A percentile compares a stretch with the other conserved stretches of the same genome.
Evolutionary conservation across 2,888 invertebrate species (phyloP).

Genomic region (Xestia c-nigrum): DNA sequence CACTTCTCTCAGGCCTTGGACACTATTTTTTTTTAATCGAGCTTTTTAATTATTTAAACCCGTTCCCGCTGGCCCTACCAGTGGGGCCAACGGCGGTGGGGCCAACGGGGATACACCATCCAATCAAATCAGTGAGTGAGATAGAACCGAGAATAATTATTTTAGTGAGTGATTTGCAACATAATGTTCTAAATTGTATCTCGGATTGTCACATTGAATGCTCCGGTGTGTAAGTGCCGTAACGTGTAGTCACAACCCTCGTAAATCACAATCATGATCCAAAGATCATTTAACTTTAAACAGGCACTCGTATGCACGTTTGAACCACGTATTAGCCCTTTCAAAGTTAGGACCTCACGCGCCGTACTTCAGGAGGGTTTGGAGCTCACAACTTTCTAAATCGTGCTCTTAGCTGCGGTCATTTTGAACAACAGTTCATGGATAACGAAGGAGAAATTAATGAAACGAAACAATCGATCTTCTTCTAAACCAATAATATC

Average conservation of each 20-base stretch:
- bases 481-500: background rate
- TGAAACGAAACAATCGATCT: background rate
- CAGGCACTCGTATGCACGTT: slow-evolving; percentile 1
- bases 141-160: no score
- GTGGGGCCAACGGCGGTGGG: no score
- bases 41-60: no score
- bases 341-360: slow-evolving; percentile 1
- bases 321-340: background rate
- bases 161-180: no score
- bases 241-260: background rate
- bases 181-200: background rate
- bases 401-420: background rate
- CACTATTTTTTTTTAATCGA: no score
- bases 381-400: slow-evolving; percentile 3
- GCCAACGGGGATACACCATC: no score
- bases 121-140: no score
- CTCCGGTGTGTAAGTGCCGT: background rate
- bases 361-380: background rate
- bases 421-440: background rate
- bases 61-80: no score
- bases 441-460: background rate
- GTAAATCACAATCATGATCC: slow-evolving; percentile 3
- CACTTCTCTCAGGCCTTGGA: no score
- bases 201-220: background rate
- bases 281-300: slow-evolving; percentile 1